These are phyloP conservation scores for Corythaixoides concolor DNA, from an alignment of 2,113 vertebrate species.

Conservation along the genomic window DNA sequence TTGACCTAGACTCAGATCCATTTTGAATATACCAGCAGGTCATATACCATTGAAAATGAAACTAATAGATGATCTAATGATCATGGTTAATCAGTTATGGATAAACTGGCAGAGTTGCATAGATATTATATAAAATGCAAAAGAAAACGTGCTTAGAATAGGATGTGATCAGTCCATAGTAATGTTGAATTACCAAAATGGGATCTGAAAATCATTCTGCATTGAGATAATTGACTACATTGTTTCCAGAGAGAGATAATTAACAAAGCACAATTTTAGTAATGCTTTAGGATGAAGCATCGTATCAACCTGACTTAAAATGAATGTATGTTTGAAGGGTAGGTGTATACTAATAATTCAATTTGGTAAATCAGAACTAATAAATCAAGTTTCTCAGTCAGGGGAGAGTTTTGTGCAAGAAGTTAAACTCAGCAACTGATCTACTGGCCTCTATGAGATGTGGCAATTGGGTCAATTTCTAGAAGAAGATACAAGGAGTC, in stretches of 20 bases:
- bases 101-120: neutral
- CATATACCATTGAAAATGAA: neutral
- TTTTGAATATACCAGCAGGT: neutral
- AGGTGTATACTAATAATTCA: neutral
- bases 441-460: neutral
- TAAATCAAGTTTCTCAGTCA: neutral
- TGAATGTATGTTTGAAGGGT: neutral
- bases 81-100: neutral
- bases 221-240: neutral
- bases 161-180: neutral
- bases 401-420: neutral
- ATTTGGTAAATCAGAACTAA: neutral
- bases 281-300: neutral
- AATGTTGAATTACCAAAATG: neutral
- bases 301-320: neutral
- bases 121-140: neutral
- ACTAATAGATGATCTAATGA: neutral
- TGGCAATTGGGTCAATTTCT: neutral
- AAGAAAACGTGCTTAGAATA: neutral
- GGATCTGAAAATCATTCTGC: neutral
- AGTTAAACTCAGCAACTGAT: neutral
- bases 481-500: neutral
- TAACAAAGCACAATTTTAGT: neutral
- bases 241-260: neutral
- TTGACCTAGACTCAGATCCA: neutral